Conservation (phyloP, 1,140 invertebrate species). For the Heliothis subflexa region DNA sequence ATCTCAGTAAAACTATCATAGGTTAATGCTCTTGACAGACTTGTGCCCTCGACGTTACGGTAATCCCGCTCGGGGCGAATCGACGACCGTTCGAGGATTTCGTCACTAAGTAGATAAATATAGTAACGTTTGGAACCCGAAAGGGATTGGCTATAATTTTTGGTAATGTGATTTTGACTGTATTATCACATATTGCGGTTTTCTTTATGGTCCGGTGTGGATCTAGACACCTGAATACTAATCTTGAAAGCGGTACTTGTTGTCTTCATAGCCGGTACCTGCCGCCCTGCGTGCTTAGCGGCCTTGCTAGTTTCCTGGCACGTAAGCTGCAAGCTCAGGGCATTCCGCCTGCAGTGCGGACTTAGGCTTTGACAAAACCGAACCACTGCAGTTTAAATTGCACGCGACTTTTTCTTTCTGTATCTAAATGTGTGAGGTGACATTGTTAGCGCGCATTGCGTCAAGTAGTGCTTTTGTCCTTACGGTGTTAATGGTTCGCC, state of each 20-base stretch:
- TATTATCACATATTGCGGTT: background rate
- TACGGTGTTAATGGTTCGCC: constrained; percentile 20
- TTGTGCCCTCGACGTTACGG: constrained; percentile 8
- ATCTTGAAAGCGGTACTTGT: background rate
- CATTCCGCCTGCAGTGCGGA: constrained; percentile 32
- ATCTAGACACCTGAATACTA: background rate
- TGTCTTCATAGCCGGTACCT: background rate
- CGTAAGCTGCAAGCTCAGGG: constrained; percentile 1
- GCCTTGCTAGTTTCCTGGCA: constrained; percentile 30
- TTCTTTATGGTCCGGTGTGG: background rate
- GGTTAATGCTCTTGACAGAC: constrained; percentile 37
- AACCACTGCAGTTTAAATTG: constrained; percentile 32
- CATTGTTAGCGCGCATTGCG: background rate
- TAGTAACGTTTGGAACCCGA: background rate
- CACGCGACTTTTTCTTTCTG: background rate
- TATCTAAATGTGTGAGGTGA: background rate
- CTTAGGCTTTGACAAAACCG: constrained; percentile 24
- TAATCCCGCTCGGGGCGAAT: constrained; percentile 23
- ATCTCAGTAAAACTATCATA: constrained; percentile 23
- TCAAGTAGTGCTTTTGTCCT: constrained; percentile 16
- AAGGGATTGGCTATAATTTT: background rate
- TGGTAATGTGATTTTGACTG: background rate
- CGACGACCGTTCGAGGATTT: constrained; percentile 9
- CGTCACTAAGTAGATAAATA: background rate
- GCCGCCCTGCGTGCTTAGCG: constrained; percentile 16